These are phyloP conservation scores for Pseudochaenichthys georgianus DNA, from an alignment of 2,797 vertebrate species.

Conservation along the genomic window DNA sequence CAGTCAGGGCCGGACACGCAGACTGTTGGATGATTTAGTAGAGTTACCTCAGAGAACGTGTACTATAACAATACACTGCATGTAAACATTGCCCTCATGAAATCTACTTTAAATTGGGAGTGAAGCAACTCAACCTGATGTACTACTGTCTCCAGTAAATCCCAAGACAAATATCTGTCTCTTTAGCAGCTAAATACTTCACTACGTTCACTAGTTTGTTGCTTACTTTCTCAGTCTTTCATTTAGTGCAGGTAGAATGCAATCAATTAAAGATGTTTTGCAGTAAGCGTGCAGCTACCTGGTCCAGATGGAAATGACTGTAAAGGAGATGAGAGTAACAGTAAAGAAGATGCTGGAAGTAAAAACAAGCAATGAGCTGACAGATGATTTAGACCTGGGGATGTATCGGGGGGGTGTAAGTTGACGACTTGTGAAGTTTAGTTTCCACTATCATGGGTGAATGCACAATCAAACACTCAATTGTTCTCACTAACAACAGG, in stretches of 20 bases:
- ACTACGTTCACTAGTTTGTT: not conserved
- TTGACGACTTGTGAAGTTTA: slow-evolving; percentile 7
- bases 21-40: not conserved
- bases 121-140: not conserved
- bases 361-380: not conserved
- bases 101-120: not conserved
- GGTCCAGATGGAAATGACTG: not conserved
- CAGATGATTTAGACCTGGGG: not conserved
- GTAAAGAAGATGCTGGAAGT: not conserved
- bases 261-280: not conserved
- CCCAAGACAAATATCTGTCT: not conserved
- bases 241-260: not conserved
- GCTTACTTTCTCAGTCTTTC: not conserved
- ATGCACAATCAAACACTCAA: slow-evolving; percentile 33
- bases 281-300: not conserved
- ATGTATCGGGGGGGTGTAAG: not conserved
- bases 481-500: slow-evolving; percentile 32
- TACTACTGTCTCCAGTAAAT: not conserved
- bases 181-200: not conserved
- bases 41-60: not conserved
- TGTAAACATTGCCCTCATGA: not conserved
- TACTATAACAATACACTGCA: not conserved
- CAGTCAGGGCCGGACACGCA: slow-evolving; percentile 4
- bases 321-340: not conserved
- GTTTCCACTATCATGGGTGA: slow-evolving; percentile 24